A percentile compares a stretch with the other conserved stretches of the same genome.
These are phyloP conservation scores for Candoia aspera DNA, from an alignment of 2,113 vertebrate species.

Conservation along the genomic window DNA sequence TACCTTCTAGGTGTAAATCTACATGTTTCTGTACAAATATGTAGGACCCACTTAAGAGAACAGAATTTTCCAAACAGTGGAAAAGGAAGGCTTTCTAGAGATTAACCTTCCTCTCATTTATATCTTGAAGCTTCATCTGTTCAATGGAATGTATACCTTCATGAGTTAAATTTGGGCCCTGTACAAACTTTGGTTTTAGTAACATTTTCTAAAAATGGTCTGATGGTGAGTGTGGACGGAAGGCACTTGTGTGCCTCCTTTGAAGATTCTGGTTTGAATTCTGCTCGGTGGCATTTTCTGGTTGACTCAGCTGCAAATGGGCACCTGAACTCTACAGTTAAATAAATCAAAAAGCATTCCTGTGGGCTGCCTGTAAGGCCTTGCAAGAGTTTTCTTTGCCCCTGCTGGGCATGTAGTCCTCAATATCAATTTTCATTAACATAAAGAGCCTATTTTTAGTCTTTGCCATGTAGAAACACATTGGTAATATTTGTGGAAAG, in stretches of 20 bases:
- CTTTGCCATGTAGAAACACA: slow-evolving; percentile 4
- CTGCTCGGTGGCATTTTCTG: slow-evolving; percentile 11
- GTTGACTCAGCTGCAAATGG: slow-evolving; percentile 25
- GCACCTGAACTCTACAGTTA: slow-evolving; percentile 15
- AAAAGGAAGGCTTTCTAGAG: background rate
- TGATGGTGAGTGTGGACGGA: background rate
- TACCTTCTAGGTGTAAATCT: too few relatives aligned
- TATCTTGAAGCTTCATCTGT: background rate
- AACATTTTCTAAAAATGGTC: background rate
- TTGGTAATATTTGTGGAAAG: background rate
- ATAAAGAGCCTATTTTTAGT: slow-evolving; percentile 13
- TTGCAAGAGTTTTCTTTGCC: background rate
- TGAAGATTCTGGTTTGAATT: slow-evolving; percentile 14
- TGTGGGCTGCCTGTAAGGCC: slow-evolving; percentile 22
- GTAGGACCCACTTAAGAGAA: background rate
- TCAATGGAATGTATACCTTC: slow-evolving; percentile 1
- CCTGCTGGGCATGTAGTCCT: slow-evolving; percentile 1
- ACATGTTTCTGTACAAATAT: background rate
- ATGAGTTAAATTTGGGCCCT: slow-evolving; percentile 5
- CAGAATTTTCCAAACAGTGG: background rate
- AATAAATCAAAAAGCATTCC: slow-evolving; percentile 24
- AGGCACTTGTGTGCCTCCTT: slow-evolving; percentile 1
- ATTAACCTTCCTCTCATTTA: background rate
- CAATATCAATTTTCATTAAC: slow-evolving; percentile 18
- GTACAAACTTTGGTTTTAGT: background rate